Percentiles rank a stretch among this genome's conserved stretches.
Evolutionary conservation across 1,140 invertebrate genomes (phyloP).

Genomic region (Neodiprion virginianus): DNA sequence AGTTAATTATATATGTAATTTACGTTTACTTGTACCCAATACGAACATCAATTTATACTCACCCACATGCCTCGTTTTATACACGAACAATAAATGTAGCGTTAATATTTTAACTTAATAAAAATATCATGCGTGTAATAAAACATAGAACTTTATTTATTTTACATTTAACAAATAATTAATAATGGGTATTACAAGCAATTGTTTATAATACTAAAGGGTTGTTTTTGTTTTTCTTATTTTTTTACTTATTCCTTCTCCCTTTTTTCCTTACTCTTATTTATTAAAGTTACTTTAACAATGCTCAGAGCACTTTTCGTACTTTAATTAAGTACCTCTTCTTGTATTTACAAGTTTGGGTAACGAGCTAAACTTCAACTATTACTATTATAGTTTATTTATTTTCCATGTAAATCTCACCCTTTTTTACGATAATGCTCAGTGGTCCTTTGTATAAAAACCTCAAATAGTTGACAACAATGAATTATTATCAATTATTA

Average conservation of each 20-base stretch:
- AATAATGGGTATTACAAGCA: conserved; percentile 47
- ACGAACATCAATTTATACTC: background rate
- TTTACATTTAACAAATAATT: conserved; percentile 56
- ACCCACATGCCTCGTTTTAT: no score
- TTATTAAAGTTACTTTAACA: conserved; percentile 28
- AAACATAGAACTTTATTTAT: conserved; percentile 59
- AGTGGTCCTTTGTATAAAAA: conserved; percentile 53
- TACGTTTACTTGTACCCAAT: background rate
- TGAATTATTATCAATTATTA: conserved; percentile 43
- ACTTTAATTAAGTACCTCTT: conserved; percentile 45
- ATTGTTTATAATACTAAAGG: conserved; percentile 41
- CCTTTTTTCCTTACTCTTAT: no score
- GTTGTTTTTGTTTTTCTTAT: conserved; percentile 34
- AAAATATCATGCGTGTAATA: conserved; percentile 36
- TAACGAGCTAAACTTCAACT: conserved; percentile 45
- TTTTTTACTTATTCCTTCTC: conserved; percentile 19
- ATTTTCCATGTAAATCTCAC: conserved; percentile 34
- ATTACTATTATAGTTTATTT: conserved; percentile 45
- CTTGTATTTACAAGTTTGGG: conserved; percentile 48
- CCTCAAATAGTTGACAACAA: conserved; percentile 31
- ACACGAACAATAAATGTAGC: no score
- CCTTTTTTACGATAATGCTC: conserved; percentile 35
- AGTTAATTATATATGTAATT: background rate
- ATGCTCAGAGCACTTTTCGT: conserved; percentile 34
- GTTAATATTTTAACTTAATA: background rate